Evolutionary conservation across 2,797 vertebrate species (phyloP).

Genomic region (Hyperoplus immaculatus): DNA sequence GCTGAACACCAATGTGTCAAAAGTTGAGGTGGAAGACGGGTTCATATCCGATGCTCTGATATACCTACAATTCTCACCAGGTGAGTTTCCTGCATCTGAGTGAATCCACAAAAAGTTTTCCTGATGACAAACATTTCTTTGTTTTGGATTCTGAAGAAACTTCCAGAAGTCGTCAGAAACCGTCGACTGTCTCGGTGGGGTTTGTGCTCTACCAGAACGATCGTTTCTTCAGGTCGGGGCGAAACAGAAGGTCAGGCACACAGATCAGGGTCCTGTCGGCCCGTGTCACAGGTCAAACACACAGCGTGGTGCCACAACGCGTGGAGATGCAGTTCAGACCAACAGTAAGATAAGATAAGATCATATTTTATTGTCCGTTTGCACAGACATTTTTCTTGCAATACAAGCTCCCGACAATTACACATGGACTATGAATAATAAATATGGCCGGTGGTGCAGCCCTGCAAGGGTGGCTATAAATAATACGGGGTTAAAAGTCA

Average conservation of each 20-base stretch:
- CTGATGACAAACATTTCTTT: not conserved
- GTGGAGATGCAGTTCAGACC: conserved; percentile 66
- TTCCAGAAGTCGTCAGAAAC: not conserved
- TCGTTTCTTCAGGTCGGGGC: conserved; percentile 73
- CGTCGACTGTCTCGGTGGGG: conserved; percentile 47
- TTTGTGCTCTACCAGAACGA: conserved; percentile 81
- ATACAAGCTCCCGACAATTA: too few species aligned
- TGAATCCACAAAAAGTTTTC: too few species aligned
- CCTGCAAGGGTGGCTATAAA: too few species aligned
- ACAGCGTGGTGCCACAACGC: not conserved
- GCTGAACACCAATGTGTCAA: conserved; percentile 56
- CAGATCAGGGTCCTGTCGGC: conserved; percentile 72
- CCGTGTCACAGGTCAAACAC: not conserved
- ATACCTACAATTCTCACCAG: conserved; percentile 50
- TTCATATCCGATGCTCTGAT: conserved; percentile 55
- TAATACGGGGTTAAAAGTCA: too few species aligned
- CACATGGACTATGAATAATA: too few species aligned
- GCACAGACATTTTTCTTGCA: too few species aligned
- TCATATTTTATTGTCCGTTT: too few species aligned
- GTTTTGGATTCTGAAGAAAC: not conserved
- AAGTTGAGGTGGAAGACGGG: not conserved
- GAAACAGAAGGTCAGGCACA: conserved; percentile 16
- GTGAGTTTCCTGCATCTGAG: conserved; percentile 38
- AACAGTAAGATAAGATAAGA: conserved; percentile 34
- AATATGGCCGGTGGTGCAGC: too few species aligned